Base-by-base conservation (phyloP, 2,113 vertebrate genomes). In the Phylloscopus trochilus region DNA sequence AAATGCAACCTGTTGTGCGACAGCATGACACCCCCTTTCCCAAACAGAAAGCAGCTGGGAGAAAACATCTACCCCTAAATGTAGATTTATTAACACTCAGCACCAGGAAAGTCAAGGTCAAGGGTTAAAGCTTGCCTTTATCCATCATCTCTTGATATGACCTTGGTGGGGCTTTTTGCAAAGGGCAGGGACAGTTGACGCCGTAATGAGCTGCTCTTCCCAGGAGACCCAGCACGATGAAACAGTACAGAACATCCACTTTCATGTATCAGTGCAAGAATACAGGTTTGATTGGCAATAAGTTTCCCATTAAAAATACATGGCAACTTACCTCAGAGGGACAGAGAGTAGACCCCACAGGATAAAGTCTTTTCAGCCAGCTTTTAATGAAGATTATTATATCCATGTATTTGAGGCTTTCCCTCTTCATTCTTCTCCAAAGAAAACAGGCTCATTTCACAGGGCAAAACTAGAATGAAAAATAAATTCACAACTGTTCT, bases 31-130 rank as follows among this genome's bases (percentile, higher is more conserved):
- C 83, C 66, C 68, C n/a, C 66, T 78, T 73, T 55, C 83, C 83
- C 60, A 86, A 95, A 90, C 89, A 93, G 81, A 93, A 66, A 89
- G 66, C 93, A 96, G 92, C 85, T 94, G 95, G 92, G 73, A 94
- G 77, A 93, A 93, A 89, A 86, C 15, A 72, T 81, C 93, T 90
- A 88, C 69, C 88, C 91, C 80, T 94, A 96, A 96, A 94, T 89
- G 79, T 41, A 96, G 95, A 95, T 96, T 96, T 94, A 96, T 96
- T 96, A 94, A 92, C 94, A 97, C 93, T 90, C 92, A 87, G 73
- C 92, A 96, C 86, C 77, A 89, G 92, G 77, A 93, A 96, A 83
- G 83, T 88, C 88, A 96, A 86, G 96, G 95, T 96, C 96, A 97
- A 90, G 86, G 96, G 96, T 95, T 97, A 97, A 96, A 96, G 43